phyloP scores from a whole-genome alignment of 2,888 invertebrate genomes.

The Merodon equestris region DNA sequence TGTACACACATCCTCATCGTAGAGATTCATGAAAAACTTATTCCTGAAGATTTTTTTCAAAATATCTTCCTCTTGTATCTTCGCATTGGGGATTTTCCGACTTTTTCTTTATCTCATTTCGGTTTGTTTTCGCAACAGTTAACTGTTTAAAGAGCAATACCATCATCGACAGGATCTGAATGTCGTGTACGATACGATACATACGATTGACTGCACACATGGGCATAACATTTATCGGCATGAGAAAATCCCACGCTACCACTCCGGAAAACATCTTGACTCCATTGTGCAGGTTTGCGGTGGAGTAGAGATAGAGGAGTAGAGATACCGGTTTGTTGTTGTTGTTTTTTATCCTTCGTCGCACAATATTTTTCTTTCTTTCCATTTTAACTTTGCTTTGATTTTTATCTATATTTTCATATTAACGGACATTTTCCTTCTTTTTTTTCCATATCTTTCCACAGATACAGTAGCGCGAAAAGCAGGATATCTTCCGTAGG shows the following conservation, averaged over 20 bases:
- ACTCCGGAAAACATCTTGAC: too few relatives aligned
- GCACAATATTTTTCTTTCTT: conserved; percentile 15
- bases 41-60: neutral
- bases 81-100: conserved; percentile 2
- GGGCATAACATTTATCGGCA: conserved; percentile 48
- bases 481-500: conserved; percentile 30
- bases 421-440: conserved; percentile 14
- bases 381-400: conserved; percentile 13
- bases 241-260: conserved; percentile 1
- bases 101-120: conserved; percentile 15
- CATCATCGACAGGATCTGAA: conserved; percentile 51
- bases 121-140: conserved; percentile 55
- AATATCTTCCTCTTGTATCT: too few relatives aligned
- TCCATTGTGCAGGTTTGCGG: neutral
- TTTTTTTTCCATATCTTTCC: neutral
- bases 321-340: neutral
- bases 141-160: conserved; percentile 55
- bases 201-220: conserved; percentile 50
- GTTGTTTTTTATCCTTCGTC: conserved; percentile 12
- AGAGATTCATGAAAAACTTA: conserved; percentile 5
- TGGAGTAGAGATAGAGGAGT: neutral
- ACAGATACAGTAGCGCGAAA: conserved; percentile 5
- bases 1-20: conserved; percentile 38
- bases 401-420: too few relatives aligned
- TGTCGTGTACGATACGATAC: conserved; percentile 29